Evolutionary conservation across 2,888 invertebrate genomes (phyloP).

Genomic region (Venustoraphidia nigricollis): DNA sequence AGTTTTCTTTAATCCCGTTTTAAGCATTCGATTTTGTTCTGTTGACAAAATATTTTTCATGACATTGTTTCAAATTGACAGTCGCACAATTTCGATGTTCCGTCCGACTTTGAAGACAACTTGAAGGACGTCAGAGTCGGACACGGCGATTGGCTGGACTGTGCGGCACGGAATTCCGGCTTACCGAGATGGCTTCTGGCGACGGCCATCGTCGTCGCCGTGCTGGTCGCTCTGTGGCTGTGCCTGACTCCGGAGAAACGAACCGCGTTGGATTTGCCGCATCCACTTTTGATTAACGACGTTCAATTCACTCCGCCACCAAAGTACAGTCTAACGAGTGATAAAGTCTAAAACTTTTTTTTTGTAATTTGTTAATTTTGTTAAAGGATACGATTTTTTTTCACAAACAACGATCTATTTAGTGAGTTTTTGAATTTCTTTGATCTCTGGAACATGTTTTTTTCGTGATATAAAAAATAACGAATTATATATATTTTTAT

Average conservation of each 20-base stretch:
- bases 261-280: not conserved
- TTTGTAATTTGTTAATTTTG: no score
- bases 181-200: constrained; percentile 30
- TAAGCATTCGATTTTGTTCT: no score
- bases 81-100: constrained; percentile 5
- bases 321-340: constrained; percentile 17
- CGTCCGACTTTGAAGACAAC: constrained; percentile 1
- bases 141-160: constrained; percentile 22
- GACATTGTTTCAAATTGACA: not conserved
- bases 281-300: constrained; percentile 1
- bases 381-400: no score
- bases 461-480: no score
- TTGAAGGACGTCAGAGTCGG: not conserved
- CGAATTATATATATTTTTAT: no score
- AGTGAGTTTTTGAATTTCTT: no score
- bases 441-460: no score
- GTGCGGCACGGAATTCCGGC: constrained; percentile 30
- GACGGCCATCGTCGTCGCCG: constrained; percentile 27
- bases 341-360: constrained; percentile 11
- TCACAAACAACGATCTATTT: no score
- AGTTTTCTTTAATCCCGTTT: not conserved
- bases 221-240: constrained; percentile 31
- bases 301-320: constrained; percentile 15
- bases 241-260: constrained; percentile 24
- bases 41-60: not conserved